These are phyloP conservation scores for Struthidea cinerea DNA, from an alignment of 2,113 vertebrate species.

Conservation along the genomic window DNA sequence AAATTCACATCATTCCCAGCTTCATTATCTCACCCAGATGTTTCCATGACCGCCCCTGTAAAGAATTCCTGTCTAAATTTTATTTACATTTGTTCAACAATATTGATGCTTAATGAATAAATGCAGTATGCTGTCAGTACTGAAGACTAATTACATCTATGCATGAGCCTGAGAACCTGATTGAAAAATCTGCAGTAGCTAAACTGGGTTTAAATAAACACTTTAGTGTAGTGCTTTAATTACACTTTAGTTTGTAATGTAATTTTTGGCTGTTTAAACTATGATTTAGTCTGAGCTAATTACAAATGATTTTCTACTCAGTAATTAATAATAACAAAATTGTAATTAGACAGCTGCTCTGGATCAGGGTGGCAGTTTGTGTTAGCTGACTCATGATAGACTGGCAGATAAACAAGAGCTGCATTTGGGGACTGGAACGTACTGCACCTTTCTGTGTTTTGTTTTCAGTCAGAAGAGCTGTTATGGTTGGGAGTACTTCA, in stretches of 20 bases:
- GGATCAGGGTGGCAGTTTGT: slow-evolving; percentile 80
- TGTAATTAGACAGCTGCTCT: slow-evolving; percentile 93
- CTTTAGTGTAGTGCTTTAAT: slow-evolving; percentile 97
- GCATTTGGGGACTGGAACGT: neutral
- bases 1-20: slow-evolving; percentile 61
- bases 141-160: slow-evolving; percentile 81
- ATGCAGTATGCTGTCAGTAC: slow-evolving; percentile 77
- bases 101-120: slow-evolving; percentile 84
- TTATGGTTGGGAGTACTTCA: neutral
- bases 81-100: slow-evolving; percentile 80
- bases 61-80: slow-evolving; percentile 76
- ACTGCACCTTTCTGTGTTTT: neutral
- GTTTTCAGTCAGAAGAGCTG: neutral
- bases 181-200: slow-evolving; percentile 84
- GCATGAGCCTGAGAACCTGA: slow-evolving; percentile 77
- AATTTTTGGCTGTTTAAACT: slow-evolving; percentile 93
- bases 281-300: slow-evolving; percentile 96
- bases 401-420: slow-evolving; percentile 74
- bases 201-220: slow-evolving; percentile 95
- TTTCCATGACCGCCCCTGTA: slow-evolving; percentile 78
- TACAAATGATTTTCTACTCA: slow-evolving; percentile 92
- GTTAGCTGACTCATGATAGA: slow-evolving; percentile 81
- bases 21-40: slow-evolving; percentile 76
- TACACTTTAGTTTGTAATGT: slow-evolving; percentile 88
- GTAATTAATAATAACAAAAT: slow-evolving; percentile 98